Evolutionary conservation across 1,140 invertebrate species (phyloP), one percentile per base, ranked within the genome.

Genomic region (Himalopsyche phryganea): DNA sequence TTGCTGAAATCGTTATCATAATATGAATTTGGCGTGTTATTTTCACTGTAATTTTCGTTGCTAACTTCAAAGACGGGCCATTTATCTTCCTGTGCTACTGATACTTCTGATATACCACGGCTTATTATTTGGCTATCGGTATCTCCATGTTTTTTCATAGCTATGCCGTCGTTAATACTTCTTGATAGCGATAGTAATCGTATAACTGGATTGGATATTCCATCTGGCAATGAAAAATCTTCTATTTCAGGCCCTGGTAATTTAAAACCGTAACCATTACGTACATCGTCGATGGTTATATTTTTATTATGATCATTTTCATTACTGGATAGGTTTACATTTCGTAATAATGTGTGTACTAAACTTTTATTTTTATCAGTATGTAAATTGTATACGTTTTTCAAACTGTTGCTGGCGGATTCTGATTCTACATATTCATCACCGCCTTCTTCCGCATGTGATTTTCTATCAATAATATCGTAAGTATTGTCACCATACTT

Each of bases 271-370:
- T 53, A 35, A 14, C 60, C 60, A 14, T 62, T 51, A 11, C 33
- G 28, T 42, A 62, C 58, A 13, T 62, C 50, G 7, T 62, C 60
- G 6, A 58, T 49, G 5, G 60, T 62, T 28, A 62, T 58, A 41
- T 58, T 57, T 23, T 52, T 52, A 14, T 28, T 33, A 33, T 41
- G 11, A 44, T 52, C 42, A 5, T 17, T 14, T 28, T 44, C 17
- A 13, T 42, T 15, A n/a, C 32, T 52, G 9, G 40, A 32, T 17
- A 42, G 23, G 4, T 28, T 28, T 28, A 28, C 9, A 28, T 28
- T 9, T 3, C 23, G 23, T 28, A 28, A 9, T 28, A 28, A 28
- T 28, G 3, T 28, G 9, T 28, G 23, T 28, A 9, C 23, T 28
- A 28, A 50, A 13, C n/a, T n/a, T 13, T 40, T 13, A 48, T 20